These are phyloP conservation scores for Auanema sp. DNA, from an alignment of 2,888 invertebrate genomes.

Conservation along the genomic window DNA sequence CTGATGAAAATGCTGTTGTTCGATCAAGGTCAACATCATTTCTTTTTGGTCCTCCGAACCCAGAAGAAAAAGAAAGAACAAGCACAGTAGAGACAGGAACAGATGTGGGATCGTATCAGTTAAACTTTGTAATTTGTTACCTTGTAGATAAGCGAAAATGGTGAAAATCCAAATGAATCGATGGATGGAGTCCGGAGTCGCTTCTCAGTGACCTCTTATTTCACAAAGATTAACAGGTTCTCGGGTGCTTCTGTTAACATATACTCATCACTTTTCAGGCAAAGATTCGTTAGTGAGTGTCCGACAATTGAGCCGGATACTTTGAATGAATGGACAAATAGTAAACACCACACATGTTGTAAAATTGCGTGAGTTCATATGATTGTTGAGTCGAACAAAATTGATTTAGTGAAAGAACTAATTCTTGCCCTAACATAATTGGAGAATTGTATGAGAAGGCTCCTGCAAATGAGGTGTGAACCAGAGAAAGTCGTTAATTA, in stretches of 20 bases:
- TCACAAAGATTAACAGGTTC: constrained; percentile 22
- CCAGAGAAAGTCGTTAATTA: no score
- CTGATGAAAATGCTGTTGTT: constrained; percentile 1
- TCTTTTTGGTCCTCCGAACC: neutral
- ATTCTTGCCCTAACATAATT: constrained; percentile 12
- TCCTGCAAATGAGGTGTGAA: no score
- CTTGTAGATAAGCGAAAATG: constrained; percentile 8
- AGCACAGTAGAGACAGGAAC: neutral
- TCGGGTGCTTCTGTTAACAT: neutral
- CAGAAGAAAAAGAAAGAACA: neutral
- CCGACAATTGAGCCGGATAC: constrained; percentile 7
- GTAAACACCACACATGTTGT: neutral
- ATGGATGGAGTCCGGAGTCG: constrained; percentile 11
- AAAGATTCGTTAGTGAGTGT: constrained; percentile 20
- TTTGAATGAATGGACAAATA: neutral
- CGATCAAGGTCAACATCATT: constrained; percentile 2
- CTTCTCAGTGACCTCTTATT: constrained; percentile 26
- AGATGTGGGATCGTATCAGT: neutral
- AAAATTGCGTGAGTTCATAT: no score
- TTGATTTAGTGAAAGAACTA: constrained; percentile 8
- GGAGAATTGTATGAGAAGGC: neutral
- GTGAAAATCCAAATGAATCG: constrained; percentile 2
- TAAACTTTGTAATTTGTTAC: neutral
- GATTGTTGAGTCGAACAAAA: no score
- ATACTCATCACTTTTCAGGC: constrained; percentile 3